Conservation (phyloP, 2,113 vertebrate species). For the Symphodus melops region DNA sequence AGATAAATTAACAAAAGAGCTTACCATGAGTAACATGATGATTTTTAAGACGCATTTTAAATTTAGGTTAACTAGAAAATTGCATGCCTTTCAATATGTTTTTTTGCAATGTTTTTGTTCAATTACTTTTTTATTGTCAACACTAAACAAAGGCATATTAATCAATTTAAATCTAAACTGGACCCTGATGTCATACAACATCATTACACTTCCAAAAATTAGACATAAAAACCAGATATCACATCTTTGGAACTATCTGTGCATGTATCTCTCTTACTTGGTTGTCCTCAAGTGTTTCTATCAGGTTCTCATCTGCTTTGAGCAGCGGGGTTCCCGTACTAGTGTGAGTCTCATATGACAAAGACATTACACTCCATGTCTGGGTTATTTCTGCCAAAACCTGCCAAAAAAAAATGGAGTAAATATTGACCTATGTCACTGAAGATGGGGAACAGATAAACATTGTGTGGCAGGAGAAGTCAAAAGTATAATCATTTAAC, state of each 20-base stretch:
- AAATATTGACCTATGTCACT: too few species aligned
- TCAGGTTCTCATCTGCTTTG: conserved; percentile 85
- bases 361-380: conserved; percentile 79
- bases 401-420: conserved; percentile 44
- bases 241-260: neutral
- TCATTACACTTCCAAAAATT: too few species aligned
- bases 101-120: neutral
- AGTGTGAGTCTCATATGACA: conserved; percentile 78
- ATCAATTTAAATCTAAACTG: neutral
- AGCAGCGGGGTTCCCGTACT: conserved; percentile 77
- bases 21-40: neutral
- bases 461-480: too few species aligned
- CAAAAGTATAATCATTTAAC: too few species aligned
- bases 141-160: too few species aligned
- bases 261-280: conserved; percentile 61
- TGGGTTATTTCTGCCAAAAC: conserved; percentile 81
- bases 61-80: neutral
- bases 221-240: neutral
- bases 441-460: too few species aligned
- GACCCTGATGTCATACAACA: neutral
- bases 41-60: neutral
- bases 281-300: conserved; percentile 86
- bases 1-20: neutral
- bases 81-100: neutral
- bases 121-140: neutral